phyloP scores from a whole-genome alignment of 2,888 invertebrate species.

The Gerris lacustris region DNA sequence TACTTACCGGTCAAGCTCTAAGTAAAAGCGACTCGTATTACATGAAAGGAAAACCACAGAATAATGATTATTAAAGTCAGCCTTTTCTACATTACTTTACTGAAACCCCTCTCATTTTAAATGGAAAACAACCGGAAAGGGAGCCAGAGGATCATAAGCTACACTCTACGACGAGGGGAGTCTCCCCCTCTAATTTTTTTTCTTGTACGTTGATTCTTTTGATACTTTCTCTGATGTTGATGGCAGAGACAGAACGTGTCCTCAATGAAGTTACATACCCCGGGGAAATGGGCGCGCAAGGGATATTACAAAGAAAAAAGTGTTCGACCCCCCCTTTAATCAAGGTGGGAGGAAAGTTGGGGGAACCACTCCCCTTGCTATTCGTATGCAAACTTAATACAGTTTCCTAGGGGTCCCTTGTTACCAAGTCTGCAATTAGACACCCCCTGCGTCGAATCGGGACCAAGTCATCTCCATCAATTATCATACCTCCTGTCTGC shows the following conservation, averaged over 20 bases:
- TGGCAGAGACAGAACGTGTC: neutral
- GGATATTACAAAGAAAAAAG: neutral
- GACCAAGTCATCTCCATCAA: too few species aligned
- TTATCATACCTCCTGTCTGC: too few species aligned
- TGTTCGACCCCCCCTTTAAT: neutral
- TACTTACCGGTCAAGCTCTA: too few species aligned
- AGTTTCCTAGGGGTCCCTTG: too few species aligned
- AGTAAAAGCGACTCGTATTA: too few species aligned
- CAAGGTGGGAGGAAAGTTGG: neutral
- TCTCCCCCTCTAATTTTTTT: neutral
- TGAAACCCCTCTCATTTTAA: neutral
- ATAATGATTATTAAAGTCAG: too few species aligned
- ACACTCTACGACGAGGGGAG: neutral
- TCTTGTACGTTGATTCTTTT: neutral
- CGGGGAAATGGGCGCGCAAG: neutral
- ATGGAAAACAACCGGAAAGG: neutral
- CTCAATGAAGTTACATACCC: neutral
- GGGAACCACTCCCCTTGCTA: neutral
- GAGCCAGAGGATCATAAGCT: neutral
- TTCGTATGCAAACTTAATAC: conserved; percentile 2
- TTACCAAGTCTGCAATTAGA: too few species aligned
- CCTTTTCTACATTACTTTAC: too few species aligned
- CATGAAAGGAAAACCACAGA: too few species aligned
- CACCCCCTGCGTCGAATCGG: too few species aligned
- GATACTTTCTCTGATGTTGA: neutral